Base-by-base conservation (phyloP, 2,797 vertebrate species). In the Silurus lanzhouensis region DNA sequence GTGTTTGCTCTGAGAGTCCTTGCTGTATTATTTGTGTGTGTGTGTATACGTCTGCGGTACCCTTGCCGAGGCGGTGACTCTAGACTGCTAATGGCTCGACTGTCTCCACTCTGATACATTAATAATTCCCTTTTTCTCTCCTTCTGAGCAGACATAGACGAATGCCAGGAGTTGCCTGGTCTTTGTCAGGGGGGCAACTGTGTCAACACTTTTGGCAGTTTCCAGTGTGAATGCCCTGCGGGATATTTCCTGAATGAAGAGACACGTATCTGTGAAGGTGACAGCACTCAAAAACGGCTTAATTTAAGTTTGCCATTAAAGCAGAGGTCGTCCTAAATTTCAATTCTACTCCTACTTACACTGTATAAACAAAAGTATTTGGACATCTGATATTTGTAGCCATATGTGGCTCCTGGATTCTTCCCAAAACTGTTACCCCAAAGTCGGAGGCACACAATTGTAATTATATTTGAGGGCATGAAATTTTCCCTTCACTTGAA, bases 161-260 rank as follows among this genome's bases (percentile, higher is more conserved):
- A 99, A 89, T 99, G 97, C 91, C 97, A 97, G 92, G 97, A 99
- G 88, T 94, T 99, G 77, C 97, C 97, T 0, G 97, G 97, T 13
- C 95, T 99, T 81, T 99, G 97, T 90, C 97, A 97, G 88, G 97
- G 97, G 0, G 97, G 97, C 15, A 95, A 96, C 89, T 99, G 97
- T 0, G 94, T 97, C 31, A 99, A 99, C 91, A 98, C 96, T 1
- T 99, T 99, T 3, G 97, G 97, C 85, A 99, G 97, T 90, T 99
- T 99, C 94, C 97, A 97, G 93, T 99, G 98, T 0, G 95, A 97
- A 76, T 99, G 97, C 85, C 97, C 96, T 1, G 91, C 95, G 0
- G 98, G 97, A n/a, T 98, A 97, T 91, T 97, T 97, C 90, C 96
- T 99, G 78, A 97, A 95, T 0, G 96, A 96, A 89, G 96, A 96